phyloP scores from a whole-genome alignment of 92 coral and sea anemone genomes.

The Paragorgia papillata region DNA sequence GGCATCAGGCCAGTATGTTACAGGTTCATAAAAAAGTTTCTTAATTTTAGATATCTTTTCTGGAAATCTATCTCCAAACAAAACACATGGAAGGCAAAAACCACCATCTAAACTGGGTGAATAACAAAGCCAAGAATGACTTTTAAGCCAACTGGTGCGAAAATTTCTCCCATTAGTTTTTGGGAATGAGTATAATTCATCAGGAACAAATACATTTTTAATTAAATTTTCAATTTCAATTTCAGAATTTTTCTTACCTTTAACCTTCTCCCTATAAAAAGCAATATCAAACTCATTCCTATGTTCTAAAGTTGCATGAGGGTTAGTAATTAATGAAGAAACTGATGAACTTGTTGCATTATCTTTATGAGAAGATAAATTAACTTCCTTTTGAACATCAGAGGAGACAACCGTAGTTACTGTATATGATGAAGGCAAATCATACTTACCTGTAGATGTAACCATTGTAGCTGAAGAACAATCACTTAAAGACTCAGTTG shows the following conservation, averaged over 20 bases:
- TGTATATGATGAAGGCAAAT: no score
- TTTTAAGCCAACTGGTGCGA: background rate
- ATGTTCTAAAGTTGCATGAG: background rate
- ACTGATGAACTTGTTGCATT: background rate
- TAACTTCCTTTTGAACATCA: no score
- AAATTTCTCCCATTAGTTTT: constrained; percentile 25
- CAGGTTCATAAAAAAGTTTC: background rate
- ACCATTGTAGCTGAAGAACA: no score
- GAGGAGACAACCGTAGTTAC: no score
- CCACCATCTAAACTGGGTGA: background rate
- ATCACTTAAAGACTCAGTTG: no score
- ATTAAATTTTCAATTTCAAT: background rate
- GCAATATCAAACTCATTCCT: background rate
- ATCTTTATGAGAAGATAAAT: no score
- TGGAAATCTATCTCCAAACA: background rate
- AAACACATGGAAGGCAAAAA: background rate
- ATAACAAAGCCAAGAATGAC: background rate
- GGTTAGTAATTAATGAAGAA: no score
- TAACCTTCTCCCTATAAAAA: no score
- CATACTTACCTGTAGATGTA: no score
- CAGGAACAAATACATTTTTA: background rate
- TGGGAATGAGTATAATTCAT: background rate
- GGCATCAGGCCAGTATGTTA: constrained; percentile 13
- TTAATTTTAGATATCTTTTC: background rate
- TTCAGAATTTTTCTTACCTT: background rate